Evolutionary conservation across 37 sponge, comb jelly and placozoan genomes (phyloP), one percentile per base, ranked within the genome.

Genomic region (Eunapius fragilis): DNA sequence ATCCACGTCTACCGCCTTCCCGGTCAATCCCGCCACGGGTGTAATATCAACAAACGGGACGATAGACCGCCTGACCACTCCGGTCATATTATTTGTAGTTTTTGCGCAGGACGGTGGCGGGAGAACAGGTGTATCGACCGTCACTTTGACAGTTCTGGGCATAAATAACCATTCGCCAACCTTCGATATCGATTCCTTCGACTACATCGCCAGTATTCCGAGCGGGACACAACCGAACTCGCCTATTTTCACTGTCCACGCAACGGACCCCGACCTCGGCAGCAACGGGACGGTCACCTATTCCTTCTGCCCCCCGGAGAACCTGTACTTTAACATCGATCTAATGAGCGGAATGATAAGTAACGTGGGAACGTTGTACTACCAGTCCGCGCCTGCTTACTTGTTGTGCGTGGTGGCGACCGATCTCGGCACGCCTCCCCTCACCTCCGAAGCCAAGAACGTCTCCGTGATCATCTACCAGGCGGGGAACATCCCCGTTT

Each of bases 371-470:
- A 74, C 12, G 31, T 49, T 82, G 47, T 45, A 85, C 28, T 92
- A 92, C 48, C 73, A 73, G 12, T 31, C 45, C 70, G 14, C 24
- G 17, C 68, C 72, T 25, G 41, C 69, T 11, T 89, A 87, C 77
- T 36, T n/a, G 12, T 72, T 95, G 25, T 80, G 37, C 19, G 69
- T 95, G 0, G 37, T 41, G 23, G 95, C 87, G 17, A 74, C 28
- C 6, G 95, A 95, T 33, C 72, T 85, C 0, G 95, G 92, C 11
- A 72, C 47, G 19, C 95, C 95, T 19, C 37, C 90, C 10, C 72
- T 90, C 41, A 81, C 83, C 30, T 45, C 92, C 22, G 69, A 84
- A 31, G 49, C 89, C 25, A 27, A 45, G 31, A 47, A 31, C 23
- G 86, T 94, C 25, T 24, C 22, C 6, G 78, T 94, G 3, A 31